Base-by-base conservation (phyloP, 1,140 invertebrate genomes). In the Drosophila rufa region DNA sequence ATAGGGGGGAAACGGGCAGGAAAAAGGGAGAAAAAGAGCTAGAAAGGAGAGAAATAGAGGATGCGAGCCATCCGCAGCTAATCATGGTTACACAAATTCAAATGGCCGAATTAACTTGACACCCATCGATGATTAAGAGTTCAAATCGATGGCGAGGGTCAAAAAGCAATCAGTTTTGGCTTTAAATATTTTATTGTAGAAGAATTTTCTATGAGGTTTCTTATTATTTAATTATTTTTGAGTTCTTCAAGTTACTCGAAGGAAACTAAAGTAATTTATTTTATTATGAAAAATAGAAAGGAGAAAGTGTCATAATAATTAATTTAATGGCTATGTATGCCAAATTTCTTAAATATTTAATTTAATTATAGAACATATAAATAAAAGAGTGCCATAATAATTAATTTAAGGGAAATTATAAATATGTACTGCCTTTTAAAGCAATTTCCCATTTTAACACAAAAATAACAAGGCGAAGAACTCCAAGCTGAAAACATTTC, bases 21-120 rank as follows among this genome's bases (percentile, higher is more conserved):
- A 19, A 38, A 43, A n/a, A 4, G 4, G 17, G 12, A 6, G 5
- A 47, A 22, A 15, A 8, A 36, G 22, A 17, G 12, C 6, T 22
- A 36, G 2, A 15, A 19, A 15, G 15, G 5, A 6, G 12, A 25
- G 17, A 4, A 22, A 43, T 19, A 57, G 36, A 43, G 55, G 38
- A 60, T 65, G 61, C 33, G 38, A 22, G 25, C 55, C 61, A 65
- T 65, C 38, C 61, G 19, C 30, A 59, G 53, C 69, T 59, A 71
- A 73, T 73, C 69, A 71, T 73, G 71, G 69, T 70, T 47, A 70
- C 25, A 71, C 43, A 71, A 58, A 42, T 71, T 66, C 46, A 59
- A 50, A 71, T 71, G 53, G 67, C 30, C 38, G 66, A 33, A 71
- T 73, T 50, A 73, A 50, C 45, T 70, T 50, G 30, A n/a, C 67